Evolutionary conservation across 2,888 invertebrate genomes (phyloP).

Genomic region (Bruchidius siliquastri): DNA sequence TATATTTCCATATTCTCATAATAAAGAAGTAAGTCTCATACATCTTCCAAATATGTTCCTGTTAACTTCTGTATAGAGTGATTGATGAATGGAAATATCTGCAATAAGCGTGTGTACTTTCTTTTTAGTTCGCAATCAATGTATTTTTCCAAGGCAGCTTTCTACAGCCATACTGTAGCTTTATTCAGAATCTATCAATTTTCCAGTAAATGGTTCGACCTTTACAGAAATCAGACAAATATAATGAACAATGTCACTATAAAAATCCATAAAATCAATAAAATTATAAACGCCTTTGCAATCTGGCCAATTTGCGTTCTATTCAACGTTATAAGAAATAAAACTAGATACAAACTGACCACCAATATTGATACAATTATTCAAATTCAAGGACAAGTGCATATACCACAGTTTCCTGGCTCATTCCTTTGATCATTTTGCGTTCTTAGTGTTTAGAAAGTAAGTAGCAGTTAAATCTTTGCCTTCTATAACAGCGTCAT

Average conservation of each 20-base stretch:
- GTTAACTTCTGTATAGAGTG: no score
- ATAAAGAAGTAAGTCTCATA: no score
- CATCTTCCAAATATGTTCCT: no score
- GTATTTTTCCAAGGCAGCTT: no score
- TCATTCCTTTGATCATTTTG: background rate
- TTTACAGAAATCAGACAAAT: background rate
- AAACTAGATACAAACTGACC: background rate
- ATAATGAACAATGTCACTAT: background rate
- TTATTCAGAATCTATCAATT: no score
- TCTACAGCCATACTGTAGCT: no score
- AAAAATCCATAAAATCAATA: background rate
- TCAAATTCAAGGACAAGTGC: background rate
- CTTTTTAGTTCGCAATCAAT: no score
- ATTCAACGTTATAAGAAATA: background rate
- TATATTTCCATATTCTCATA: no score
- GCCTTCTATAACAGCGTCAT: background rate
- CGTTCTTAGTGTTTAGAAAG: background rate
- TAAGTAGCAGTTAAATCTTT: background rate
- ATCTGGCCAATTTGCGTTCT: background rate
- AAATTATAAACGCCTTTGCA: background rate
- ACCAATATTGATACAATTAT: background rate
- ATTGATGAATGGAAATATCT: no score
- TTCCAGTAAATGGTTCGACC: background rate
- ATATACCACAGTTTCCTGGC: background rate
- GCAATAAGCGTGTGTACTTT: no score